A percentile compares a stretch with the other conserved stretches of the same genome.
These are phyloP conservation scores for Lutjanus campechanus DNA, from an alignment of 2,797 vertebrate species.

Conservation along the genomic window DNA sequence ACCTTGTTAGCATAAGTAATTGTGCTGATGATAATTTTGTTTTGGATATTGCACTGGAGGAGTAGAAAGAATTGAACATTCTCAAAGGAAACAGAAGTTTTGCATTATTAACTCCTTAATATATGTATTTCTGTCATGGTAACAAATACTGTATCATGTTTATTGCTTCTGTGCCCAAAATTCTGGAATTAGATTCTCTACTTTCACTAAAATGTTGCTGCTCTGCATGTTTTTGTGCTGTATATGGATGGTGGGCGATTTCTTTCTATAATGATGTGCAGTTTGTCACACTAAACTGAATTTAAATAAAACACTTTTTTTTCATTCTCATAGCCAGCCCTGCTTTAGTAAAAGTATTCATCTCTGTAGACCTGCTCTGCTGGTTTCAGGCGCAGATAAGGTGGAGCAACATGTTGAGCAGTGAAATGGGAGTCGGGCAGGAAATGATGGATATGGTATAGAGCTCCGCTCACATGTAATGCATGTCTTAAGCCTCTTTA, in stretches of 20 bases:
- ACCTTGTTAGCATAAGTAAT: neutral
- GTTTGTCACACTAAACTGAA: neutral
- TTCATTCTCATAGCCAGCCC: too few species aligned
- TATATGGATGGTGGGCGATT: neutral
- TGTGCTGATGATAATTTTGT: neutral
- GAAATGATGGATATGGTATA: constrained; percentile 40
- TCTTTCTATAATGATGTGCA: neutral
- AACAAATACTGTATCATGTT: neutral
- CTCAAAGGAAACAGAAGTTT: too few species aligned
- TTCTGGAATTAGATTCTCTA: too few species aligned
- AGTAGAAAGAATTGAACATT: neutral
- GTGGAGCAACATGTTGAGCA: neutral
- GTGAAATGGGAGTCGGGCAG: constrained; percentile 15
- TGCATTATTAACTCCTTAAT: too few species aligned
- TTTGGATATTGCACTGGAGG: too few species aligned
- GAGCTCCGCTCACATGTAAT: constrained; percentile 30
- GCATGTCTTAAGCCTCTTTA: constrained; percentile 73
- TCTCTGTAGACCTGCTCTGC: neutral
- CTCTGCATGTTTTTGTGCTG: neutral
- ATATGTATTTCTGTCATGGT: too few species aligned
- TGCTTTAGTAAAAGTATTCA: neutral
- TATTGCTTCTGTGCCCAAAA: neutral
- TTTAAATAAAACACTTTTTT: too few species aligned
- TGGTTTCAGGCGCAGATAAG: neutral
- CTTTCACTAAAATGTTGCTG: neutral